Conservation (phyloP, 2,888 invertebrate genomes). For the Dioctria linearis region DNA sequence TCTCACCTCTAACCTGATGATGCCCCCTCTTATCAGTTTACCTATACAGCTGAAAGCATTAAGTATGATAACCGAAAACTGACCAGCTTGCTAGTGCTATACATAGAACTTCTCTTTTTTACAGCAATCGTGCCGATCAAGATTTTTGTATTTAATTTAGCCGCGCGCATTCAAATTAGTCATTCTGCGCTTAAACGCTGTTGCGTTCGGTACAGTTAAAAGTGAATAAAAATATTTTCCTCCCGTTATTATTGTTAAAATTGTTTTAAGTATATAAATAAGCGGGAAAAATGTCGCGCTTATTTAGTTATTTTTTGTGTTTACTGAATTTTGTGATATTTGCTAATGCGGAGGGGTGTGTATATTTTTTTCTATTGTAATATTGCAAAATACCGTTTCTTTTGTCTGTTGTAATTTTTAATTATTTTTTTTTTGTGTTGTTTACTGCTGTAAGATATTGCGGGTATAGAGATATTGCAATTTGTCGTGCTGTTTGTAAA, state of each 20-base stretch:
- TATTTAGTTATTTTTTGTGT: slow-evolving; percentile 33
- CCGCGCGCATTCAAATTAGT: slow-evolving; percentile 3
- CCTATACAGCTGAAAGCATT: neutral
- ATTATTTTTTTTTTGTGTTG: neutral
- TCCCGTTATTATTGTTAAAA: too few species aligned
- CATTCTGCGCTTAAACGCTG: slow-evolving; percentile 28
- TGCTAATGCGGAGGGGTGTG: slow-evolving; percentile 34
- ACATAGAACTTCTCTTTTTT: slow-evolving; percentile 5
- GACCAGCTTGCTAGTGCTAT: slow-evolving; percentile 14
- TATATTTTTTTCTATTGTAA: slow-evolving; percentile 3
- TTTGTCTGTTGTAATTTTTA: neutral
- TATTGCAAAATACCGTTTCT: slow-evolving; percentile 13
- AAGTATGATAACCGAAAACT: neutral
- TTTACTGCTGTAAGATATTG: too few species aligned
- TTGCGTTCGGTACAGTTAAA: slow-evolving; percentile 8
- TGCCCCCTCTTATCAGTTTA: neutral
- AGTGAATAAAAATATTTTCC: too few species aligned
- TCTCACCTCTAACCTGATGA: slow-evolving; percentile 29
- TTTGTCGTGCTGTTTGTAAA: too few species aligned
- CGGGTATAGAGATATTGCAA: too few species aligned
- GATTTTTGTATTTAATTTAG: slow-evolving; percentile 36
- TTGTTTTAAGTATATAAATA: too few species aligned
- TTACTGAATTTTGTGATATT: slow-evolving; percentile 32
- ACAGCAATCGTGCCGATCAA: neutral
- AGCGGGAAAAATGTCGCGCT: slow-evolving; percentile 37